Conservation (phyloP, 2,888 invertebrate genomes). For the Erpobdella octoculata region DNA sequence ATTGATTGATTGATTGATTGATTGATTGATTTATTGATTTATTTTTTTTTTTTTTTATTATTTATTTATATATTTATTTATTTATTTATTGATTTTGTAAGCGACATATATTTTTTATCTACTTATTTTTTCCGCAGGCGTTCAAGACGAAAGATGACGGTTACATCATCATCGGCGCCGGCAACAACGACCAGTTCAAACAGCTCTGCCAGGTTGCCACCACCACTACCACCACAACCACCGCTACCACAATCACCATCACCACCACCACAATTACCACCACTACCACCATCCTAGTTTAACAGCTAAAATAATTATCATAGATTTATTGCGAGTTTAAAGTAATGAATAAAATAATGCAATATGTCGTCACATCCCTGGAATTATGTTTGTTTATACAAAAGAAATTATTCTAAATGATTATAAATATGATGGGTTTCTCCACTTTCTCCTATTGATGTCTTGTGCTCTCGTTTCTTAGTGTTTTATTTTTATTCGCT, state of each 20-base stretch:
- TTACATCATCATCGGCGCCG: constrained; percentile 76
- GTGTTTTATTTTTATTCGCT: not conserved
- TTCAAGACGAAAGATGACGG: constrained; percentile 67
- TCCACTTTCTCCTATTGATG: too few species aligned
- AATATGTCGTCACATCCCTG: not conserved
- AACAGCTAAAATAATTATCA: too few species aligned
- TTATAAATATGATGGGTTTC: not conserved
- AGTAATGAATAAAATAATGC: too few species aligned
- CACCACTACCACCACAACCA: not conserved
- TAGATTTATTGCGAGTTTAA: too few species aligned
- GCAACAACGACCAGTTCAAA: constrained; percentile 61
- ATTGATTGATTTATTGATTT: too few species aligned
- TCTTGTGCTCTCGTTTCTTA: too few species aligned
- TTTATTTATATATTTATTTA: too few species aligned
- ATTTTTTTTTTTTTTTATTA: too few species aligned
- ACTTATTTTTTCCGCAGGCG: constrained; percentile 49
- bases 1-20: too few species aligned
- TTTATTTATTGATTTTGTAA: not conserved
- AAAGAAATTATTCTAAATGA: not conserved
- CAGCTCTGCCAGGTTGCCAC: constrained; percentile 44
- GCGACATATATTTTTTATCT: not conserved
- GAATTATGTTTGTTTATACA: not conserved
- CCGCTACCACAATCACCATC: not conserved
- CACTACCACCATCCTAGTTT: too few species aligned
- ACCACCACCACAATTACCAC: not conserved